phyloP scores from a whole-genome alignment of 2,113 vertebrate genomes.

The Oceanites oceanicus region DNA sequence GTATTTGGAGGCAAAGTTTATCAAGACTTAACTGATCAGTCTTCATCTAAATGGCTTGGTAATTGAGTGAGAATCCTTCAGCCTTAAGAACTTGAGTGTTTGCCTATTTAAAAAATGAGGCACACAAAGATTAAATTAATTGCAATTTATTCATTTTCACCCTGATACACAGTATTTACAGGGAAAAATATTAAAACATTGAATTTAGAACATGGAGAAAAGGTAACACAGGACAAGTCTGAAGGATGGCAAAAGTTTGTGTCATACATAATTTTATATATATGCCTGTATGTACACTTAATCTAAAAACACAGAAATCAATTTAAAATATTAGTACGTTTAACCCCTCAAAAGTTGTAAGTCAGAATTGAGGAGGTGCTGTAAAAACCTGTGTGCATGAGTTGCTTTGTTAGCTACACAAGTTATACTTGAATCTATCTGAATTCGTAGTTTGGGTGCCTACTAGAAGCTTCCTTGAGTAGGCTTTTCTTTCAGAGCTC shows the following conservation, averaged over 20 bases:
- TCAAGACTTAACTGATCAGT: background rate
- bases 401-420: background rate
- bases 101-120: background rate
- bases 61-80: background rate
- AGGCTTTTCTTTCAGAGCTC: background rate
- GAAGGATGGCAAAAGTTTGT: background rate
- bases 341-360: background rate
- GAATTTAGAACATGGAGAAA: background rate
- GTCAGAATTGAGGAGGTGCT: background rate
- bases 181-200: background rate
- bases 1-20: background rate
- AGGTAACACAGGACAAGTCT: background rate
- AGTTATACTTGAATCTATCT: background rate
- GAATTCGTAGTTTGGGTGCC: background rate
- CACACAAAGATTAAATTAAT: background rate
- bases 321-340: background rate
- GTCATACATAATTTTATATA: background rate
- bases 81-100: background rate
- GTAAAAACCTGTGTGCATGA: background rate
- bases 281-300: background rate
- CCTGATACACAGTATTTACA: background rate
- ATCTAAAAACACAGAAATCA: background rate
- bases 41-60: background rate
- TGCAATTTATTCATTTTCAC: background rate
- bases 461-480: background rate